Evolutionary conservation across 2,797 vertebrate species (phyloP).

Genomic region (Rhinophrynus dorsalis): DNA sequence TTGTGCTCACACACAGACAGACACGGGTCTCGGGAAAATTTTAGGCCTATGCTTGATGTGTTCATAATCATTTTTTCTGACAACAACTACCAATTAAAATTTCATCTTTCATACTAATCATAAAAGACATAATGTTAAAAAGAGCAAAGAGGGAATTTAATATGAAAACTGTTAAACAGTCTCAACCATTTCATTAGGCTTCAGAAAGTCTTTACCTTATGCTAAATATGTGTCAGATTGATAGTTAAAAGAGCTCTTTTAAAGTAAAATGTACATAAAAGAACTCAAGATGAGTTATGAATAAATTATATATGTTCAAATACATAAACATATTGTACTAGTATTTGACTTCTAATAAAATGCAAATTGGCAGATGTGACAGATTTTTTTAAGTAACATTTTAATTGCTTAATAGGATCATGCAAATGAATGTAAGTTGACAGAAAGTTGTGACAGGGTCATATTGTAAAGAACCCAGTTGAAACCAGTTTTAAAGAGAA

Average conservation of each 20-base stretch:
- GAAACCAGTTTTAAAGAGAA: no score
- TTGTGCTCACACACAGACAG: constrained; percentile 33
- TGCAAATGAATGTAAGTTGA: not conserved
- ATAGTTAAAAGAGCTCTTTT: constrained; percentile 56
- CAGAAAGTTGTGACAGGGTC: no score
- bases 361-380: not conserved
- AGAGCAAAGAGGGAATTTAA: constrained; percentile 57
- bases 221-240: constrained; percentile 61
- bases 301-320: constrained; percentile 57
- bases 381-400: not conserved
- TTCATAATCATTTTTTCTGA: constrained; percentile 46
- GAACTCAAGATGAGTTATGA: constrained; percentile 52
- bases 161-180: constrained; percentile 53
- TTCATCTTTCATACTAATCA: constrained; percentile 56
- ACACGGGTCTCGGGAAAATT: constrained; percentile 20
- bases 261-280: constrained; percentile 61
- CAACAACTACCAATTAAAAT: constrained; percentile 58
- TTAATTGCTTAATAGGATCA: not conserved
- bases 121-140: constrained; percentile 52
- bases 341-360: constrained; percentile 3
- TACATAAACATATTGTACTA: constrained; percentile 34
- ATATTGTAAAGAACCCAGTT: no score
- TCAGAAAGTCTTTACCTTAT: constrained; percentile 65
- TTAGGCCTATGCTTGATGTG: constrained; percentile 38
- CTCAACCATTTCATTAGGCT: constrained; percentile 60